Evolutionary conservation across 2,888 invertebrate species (phyloP).

Genomic region (Aporophyla nigra): DNA sequence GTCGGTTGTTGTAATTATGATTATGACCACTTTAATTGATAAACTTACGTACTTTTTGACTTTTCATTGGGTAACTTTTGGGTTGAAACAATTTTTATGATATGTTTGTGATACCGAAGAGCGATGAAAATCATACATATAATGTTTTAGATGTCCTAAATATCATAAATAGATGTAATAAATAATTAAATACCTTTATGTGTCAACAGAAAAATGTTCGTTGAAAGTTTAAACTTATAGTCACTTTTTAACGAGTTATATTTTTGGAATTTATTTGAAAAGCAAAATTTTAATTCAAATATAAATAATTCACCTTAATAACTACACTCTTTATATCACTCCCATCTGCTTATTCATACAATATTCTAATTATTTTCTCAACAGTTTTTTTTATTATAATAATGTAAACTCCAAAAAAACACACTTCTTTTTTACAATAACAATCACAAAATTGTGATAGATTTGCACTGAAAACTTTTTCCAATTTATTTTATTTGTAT

Average conservation of each 20-base stretch:
- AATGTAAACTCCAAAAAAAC: neutral
- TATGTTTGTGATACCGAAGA: neutral
- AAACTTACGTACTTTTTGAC: neutral
- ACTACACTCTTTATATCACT: constrained; percentile 15
- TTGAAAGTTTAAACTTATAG: neutral
- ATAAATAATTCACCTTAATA: neutral
- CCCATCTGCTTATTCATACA: neutral
- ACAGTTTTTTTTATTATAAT: neutral
- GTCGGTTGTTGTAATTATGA: neutral
- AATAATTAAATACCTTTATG: constrained; percentile 36
- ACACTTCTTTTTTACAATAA: neutral
- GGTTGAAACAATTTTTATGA: neutral
- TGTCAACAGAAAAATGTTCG: neutral
- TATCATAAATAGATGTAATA: neutral
- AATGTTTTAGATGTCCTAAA: neutral
- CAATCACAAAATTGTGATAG: neutral
- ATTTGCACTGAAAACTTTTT: constrained; percentile 13
- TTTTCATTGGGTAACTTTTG: neutral
- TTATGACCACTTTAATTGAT: neutral
- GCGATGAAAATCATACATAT: neutral
- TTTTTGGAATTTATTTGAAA: neutral
- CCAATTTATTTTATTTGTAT: constrained; percentile 1
- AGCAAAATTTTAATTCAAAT: neutral
- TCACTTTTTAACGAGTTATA: neutral
- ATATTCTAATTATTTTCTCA: neutral